Evolutionary conservation across 2,113 vertebrate species (phyloP).

Genomic region (Progne subis): DNA sequence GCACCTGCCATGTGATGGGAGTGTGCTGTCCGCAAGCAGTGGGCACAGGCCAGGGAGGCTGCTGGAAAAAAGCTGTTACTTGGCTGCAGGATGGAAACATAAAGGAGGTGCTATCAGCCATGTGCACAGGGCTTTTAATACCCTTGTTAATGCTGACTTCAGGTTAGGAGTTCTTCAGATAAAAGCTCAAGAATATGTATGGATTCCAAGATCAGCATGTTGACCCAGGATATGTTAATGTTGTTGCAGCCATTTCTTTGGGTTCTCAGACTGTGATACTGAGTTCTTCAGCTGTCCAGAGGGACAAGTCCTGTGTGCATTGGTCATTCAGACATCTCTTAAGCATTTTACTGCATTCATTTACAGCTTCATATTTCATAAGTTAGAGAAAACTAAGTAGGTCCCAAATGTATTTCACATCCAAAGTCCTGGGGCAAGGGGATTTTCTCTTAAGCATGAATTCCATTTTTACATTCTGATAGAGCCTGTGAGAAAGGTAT

Average conservation of each 20-base stretch:
- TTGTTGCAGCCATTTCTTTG: not conserved
- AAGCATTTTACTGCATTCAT: not conserved
- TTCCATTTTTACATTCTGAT: not conserved
- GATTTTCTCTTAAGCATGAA: not conserved
- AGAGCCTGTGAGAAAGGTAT: not conserved
- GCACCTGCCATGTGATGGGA: not conserved
- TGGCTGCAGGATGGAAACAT: not conserved
- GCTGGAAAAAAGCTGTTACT: not conserved
- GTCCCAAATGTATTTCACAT: not conserved
- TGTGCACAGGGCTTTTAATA: not conserved
- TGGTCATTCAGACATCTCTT: not conserved
- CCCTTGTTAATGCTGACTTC: not conserved
- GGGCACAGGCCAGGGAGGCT: accelerated
- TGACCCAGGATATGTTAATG: not conserved
- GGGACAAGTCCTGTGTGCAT: not conserved
- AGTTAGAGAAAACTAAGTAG: not conserved
- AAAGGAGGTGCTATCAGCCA: not conserved
- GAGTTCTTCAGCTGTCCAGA: not conserved
- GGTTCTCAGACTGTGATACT: not conserved
- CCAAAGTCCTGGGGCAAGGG: not conserved
- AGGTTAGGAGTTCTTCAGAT: not conserved
- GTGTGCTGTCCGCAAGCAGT: accelerated
- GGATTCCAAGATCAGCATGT: not conserved
- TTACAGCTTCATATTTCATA: not conserved
- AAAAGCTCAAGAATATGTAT: not conserved